Evolutionary conservation across 1,140 invertebrate genomes (phyloP), one percentile per base, ranked within the genome.

Genomic region (Cataglyphis hispanica): DNA sequence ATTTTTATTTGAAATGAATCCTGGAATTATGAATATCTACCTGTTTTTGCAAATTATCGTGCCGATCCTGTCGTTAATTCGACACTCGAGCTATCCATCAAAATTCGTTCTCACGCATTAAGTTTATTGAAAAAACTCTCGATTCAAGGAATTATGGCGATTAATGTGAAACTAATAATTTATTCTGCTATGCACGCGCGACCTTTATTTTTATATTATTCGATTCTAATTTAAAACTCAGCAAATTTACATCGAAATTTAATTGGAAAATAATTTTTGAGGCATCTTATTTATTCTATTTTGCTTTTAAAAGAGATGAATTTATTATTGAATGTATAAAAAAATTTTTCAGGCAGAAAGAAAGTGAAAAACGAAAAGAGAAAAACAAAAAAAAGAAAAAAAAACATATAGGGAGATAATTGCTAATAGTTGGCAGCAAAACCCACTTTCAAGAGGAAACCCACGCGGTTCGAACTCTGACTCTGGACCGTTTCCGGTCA

Each of bases 401-500:
- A 13, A 37, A 58, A 11, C 78, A 72, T 53, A 16, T 46, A 46
- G 43, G 43, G 3, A 46, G 43, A 46, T 46, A 50, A 13, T 16
- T 46, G 43, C 13, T 46, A 46, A 46, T 50, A 50, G 16, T 50
- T 19, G 4, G 58, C 22, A 43, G 25, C 61, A 11, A 31, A 60
- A 85, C 4, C 25, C 46, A 46, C 43, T 46, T 75, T 87, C 50
- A 43, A 74, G 56, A 85, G 60, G 85, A 70, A 88, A 80, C 56
- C 46, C 22, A 60, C 8, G 67, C 63, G 34, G 53, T 31, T 31
- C 31, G 70, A 8, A 11, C 40, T 13, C 74, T 86, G 86, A 83
- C 61, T 76, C 25, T 46, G 84, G 46, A 50, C 16, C 74, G 70
- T 88, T 89, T 84, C 87, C 70, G 53, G n/a, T 50, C 61, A 56